Base-by-base conservation (phyloP, 2,888 invertebrate genomes). In the Embidobia sp. region DNA sequence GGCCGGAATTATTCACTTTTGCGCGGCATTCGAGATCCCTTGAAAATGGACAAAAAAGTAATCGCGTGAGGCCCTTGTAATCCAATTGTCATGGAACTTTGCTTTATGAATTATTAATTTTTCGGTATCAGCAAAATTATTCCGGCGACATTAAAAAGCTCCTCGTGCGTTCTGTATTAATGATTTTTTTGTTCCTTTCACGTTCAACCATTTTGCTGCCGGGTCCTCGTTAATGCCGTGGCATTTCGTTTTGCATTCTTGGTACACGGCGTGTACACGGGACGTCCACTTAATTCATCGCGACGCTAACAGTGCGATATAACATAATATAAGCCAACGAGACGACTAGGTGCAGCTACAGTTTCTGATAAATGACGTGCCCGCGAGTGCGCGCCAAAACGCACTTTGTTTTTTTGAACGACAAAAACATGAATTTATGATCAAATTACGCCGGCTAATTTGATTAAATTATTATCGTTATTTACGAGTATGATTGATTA, bases 211-310 rank as follows among this genome's bases (percentile, higher is more conserved):
- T 33, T 31, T 40, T 15, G 8, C 31, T 33, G 5, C 37, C 29
- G 26, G 10, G 22, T 49, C 16, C 31, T 49, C 48, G 29, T 61
- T 48, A 72, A 35, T 48, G 22, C 37, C 63, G 57, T 44, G 31
- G 26, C 57, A 55, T 73, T 73, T 57, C 57, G 33, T 33, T 73
- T 64, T 46, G 49, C 55, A 73, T 73, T 61, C 72, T 63, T 55
- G 31, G 35, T 37, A 37, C n/a, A 33, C 40, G 13, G 1, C 51
- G 8, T 46, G 13, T 63, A 63, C 35, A 19, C 31, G 63, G 16
- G 46, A 63, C 72, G 48, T 55, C 48, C 63, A 72, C 72, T 63
- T 63, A 63, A 72, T 72, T 63, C 53, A 63, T 55, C 63, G 63
- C 40, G 53, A 63, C 72, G 59, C 46, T 48, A 63, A 63, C 70